Conservation (phyloP, 2,888 invertebrate species). For the Ectemnius cavifrons region DNA sequence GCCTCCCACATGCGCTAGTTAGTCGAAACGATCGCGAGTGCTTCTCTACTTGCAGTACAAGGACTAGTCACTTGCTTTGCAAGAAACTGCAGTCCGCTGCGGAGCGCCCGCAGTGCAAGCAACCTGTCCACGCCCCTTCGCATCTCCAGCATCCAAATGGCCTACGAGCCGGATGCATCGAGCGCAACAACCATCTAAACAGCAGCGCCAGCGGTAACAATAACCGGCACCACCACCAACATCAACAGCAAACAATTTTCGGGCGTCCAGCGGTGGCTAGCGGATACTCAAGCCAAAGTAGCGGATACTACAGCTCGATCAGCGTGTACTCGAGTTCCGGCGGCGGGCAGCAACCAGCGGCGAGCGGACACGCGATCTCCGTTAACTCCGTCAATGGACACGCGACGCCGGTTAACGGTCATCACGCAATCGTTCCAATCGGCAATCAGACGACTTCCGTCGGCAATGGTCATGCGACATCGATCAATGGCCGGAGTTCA, state of each 20-base stretch:
- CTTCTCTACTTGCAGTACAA: constrained; percentile 68
- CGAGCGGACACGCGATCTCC: constrained; percentile 4
- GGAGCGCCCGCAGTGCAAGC: constrained; percentile 45
- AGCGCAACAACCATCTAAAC: constrained; percentile 40
- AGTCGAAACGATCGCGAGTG: not conserved
- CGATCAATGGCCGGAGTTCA: constrained; percentile 24
- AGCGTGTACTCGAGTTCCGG: constrained; percentile 17
- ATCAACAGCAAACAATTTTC: constrained; percentile 23
- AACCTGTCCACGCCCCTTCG: constrained; percentile 60
- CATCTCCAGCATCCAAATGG: constrained; percentile 72
- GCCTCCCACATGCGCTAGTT: constrained; percentile 4
- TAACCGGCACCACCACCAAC: constrained; percentile 21
- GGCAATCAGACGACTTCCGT: not conserved
- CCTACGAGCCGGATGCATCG: constrained; percentile 61
- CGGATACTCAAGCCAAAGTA: not conserved
- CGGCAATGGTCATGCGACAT: constrained; percentile 19
- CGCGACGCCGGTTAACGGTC: constrained; percentile 8
- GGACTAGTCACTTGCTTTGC: constrained; percentile 72
- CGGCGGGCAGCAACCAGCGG: constrained; percentile 18
- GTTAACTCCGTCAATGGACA: constrained; percentile 32
- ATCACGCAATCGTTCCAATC: not conserved
- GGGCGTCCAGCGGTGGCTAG: constrained; percentile 4
- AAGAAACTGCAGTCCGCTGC: constrained; percentile 60
- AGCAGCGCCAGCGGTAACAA: constrained; percentile 2
- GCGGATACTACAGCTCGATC: constrained; percentile 17